Percentiles rank a stretch among this genome's conserved stretches.
Evolutionary conservation across 2,888 invertebrate species (phyloP).

Genomic region (Trichopoda pennipes): DNA sequence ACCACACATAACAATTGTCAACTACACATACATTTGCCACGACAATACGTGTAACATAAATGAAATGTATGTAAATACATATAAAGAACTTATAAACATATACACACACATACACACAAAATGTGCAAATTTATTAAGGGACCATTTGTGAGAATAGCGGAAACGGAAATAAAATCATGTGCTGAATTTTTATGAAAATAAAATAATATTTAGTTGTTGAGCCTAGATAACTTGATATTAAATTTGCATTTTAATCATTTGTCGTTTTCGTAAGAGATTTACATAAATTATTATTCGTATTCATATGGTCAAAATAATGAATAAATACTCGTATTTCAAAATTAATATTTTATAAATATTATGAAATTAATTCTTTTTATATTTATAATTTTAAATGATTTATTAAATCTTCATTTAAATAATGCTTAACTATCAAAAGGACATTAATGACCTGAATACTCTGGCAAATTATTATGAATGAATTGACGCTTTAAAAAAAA

Average conservation of each 20-base stretch:
- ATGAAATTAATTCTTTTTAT: no score
- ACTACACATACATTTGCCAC: constrained; percentile 16
- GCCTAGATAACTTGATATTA: no score
- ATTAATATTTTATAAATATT: no score
- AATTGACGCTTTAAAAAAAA: no score
- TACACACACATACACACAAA: background rate
- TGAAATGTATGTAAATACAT: constrained; percentile 8
- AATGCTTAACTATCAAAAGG: no score
- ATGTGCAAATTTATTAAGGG: background rate
- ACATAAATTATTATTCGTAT: background rate
- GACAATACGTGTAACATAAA: constrained; percentile 37
- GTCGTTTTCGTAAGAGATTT: background rate
- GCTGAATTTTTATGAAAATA: background rate
- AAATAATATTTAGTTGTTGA: no score
- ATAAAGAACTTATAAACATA: background rate
- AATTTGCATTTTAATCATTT: constrained; percentile 42
- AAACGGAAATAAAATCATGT: constrained; percentile 62
- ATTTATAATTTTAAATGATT: no score
- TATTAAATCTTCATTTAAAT: no score
- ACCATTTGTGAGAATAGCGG: constrained; percentile 35
- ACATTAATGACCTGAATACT: no score
- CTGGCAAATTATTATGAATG: no score
- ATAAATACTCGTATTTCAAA: no score
- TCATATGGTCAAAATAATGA: no score
- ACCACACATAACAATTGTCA: background rate